Conservation (phyloP, 2,113 vertebrate genomes). For the Thymallus thymallus region DNA sequence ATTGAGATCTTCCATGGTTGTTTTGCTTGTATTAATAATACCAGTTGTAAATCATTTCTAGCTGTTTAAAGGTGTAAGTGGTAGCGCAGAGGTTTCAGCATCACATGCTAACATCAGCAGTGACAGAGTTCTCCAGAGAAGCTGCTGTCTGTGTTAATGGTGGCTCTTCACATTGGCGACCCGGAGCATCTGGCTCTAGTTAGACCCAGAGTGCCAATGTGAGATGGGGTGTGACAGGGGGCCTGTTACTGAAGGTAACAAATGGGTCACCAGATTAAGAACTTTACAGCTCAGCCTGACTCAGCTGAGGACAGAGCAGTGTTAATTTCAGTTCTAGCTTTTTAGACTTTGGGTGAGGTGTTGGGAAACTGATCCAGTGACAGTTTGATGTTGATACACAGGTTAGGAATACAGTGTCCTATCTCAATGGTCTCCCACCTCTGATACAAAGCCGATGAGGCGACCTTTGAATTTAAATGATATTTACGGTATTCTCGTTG, state of each 20-base stretch:
- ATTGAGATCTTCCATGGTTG: slow-evolving; percentile 33
- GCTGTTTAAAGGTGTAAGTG: no score
- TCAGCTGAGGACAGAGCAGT: slow-evolving; percentile 33
- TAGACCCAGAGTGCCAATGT: slow-evolving; percentile 35
- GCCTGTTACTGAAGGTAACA: slow-evolving; percentile 27
- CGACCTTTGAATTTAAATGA: no score
- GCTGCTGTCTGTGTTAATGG: slow-evolving; percentile 17
- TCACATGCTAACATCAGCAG: neutral
- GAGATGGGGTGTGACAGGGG: slow-evolving; percentile 51
- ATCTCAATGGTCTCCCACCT: no score
- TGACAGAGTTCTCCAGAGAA: neutral
- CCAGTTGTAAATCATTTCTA: neutral
- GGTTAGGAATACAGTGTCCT: no score
- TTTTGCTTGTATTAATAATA: neutral
- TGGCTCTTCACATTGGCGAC: slow-evolving; percentile 13
- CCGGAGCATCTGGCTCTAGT: slow-evolving; percentile 60
- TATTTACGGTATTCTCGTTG: no score
- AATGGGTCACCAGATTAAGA: slow-evolving; percentile 37
- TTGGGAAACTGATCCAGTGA: no score
- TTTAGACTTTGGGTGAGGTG: neutral
- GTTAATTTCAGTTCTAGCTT: neutral
- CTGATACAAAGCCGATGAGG: no score
- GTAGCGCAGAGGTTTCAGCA: no score
- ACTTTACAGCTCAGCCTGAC: slow-evolving; percentile 39
- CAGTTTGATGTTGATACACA: no score